A percentile compares a stretch with the other conserved stretches of the same genome.
These are phyloP conservation scores for Penelope pileata DNA, from an alignment of 2,113 vertebrate genomes.

Conservation along the genomic window DNA sequence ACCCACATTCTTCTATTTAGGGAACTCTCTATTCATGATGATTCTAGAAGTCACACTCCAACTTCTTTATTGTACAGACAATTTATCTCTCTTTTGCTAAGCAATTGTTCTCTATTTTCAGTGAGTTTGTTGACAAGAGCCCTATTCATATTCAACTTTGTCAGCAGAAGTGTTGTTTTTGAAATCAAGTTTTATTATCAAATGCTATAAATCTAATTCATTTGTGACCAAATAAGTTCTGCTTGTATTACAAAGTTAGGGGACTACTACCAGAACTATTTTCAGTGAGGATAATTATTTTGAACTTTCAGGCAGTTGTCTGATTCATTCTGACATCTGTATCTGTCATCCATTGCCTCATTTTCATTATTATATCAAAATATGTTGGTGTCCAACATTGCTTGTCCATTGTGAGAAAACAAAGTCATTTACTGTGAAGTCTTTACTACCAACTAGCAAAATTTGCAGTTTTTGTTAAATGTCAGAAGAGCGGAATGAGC, in stretches of 20 bases:
- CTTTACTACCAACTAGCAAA: background rate
- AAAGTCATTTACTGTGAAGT: slow-evolving; percentile 35
- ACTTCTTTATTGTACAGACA: background rate
- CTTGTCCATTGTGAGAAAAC: slow-evolving; percentile 44
- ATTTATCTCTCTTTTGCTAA: slow-evolving; percentile 5
- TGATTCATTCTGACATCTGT: slow-evolving; percentile 28
- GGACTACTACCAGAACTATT: slow-evolving; percentile 36
- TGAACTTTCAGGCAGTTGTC: slow-evolving; percentile 60
- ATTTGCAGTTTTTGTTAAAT: slow-evolving; percentile 2
- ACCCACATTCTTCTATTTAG: slow-evolving; percentile 54
- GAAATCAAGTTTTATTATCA: slow-evolving; percentile 10
- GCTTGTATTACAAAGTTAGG: background rate
- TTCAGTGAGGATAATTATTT: slow-evolving; percentile 50
- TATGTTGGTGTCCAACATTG: background rate
- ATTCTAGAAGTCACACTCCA: background rate
- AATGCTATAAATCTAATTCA: slow-evolving; percentile 11
- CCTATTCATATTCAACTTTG: background rate
- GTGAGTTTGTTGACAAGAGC: background rate
- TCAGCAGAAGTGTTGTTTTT: slow-evolving; percentile 36
- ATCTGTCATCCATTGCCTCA: background rate
- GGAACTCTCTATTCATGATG: slow-evolving; percentile 15
- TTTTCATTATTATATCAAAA: slow-evolving; percentile 1
- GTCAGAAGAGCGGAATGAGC: background rate
- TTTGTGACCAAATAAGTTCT: slow-evolving; percentile 33
- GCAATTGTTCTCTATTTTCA: slow-evolving; percentile 8